Evolutionary conservation across 2,113 vertebrate species (phyloP).

Genomic region (Australoheros scitulus): DNA sequence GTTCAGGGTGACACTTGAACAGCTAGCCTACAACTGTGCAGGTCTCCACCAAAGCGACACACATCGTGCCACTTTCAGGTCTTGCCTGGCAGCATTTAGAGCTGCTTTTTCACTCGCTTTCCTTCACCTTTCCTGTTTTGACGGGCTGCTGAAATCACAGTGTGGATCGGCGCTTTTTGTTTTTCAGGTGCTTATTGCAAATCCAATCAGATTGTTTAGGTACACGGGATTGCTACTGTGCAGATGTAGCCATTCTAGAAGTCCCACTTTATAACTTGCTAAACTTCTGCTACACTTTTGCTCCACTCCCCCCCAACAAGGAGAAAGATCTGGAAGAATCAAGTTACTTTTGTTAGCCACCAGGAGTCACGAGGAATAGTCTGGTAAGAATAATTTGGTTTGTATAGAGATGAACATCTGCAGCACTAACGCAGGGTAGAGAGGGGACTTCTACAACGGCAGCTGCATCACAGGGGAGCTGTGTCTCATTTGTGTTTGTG

Average conservation of each 20-base stretch:
- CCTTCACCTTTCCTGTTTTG: slow-evolving; percentile 6
- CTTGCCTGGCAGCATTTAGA: neutral
- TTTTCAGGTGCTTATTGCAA: slow-evolving; percentile 72
- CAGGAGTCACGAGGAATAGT: slow-evolving; percentile 45
- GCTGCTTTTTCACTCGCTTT: neutral
- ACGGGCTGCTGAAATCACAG: slow-evolving; percentile 77
- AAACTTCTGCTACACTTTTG: slow-evolving; percentile 69
- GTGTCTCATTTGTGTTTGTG: slow-evolving; percentile 43
- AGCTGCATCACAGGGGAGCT: slow-evolving; percentile 37
- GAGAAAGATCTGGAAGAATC: slow-evolving; percentile 57
- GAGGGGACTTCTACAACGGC: slow-evolving; percentile 60
- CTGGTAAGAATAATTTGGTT: slow-evolving; percentile 46
- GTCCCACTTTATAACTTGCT: slow-evolving; percentile 45
- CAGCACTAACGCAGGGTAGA: slow-evolving; percentile 50
- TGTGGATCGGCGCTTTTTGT: slow-evolving; percentile 72
- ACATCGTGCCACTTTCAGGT: slow-evolving; percentile 28
- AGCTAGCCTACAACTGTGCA: slow-evolving; percentile 46
- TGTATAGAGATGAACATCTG: slow-evolving; percentile 35
- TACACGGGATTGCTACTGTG: slow-evolving; percentile 59
- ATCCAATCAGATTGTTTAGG: slow-evolving; percentile 66
- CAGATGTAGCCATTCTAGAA: slow-evolving; percentile 66
- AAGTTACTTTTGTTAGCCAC: slow-evolving; percentile 44
- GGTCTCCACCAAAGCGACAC: slow-evolving; percentile 38
- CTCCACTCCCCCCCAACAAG: slow-evolving; percentile 26
- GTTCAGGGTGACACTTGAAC: slow-evolving; percentile 52